Percentiles rank a stretch among this genome's conserved stretches.
Evolutionary conservation across 2,888 invertebrate species (phyloP).

Genomic region (Calliscelio sp.): DNA sequence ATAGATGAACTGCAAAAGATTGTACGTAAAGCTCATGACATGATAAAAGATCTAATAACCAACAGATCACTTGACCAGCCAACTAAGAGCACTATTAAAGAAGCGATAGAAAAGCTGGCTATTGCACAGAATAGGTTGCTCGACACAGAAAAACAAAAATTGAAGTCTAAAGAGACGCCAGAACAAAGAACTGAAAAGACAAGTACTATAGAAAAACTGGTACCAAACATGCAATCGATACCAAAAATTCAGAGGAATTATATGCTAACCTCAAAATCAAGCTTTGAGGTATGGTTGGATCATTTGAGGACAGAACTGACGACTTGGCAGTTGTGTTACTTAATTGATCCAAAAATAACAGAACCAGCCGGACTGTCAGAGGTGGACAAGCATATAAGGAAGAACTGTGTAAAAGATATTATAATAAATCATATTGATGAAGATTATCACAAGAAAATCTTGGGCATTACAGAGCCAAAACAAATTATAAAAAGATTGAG

Average conservation of each 20-base stretch:
- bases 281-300: conserved; percentile 67
- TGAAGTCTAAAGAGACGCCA: too few relatives aligned
- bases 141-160: too few relatives aligned
- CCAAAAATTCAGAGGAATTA: conserved; percentile 60
- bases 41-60: conserved; percentile 42
- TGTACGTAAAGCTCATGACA: conserved; percentile 38
- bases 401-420: conserved; percentile 71
- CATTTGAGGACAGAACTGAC: conserved; percentile 67
- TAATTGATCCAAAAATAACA: conserved; percentile 54
- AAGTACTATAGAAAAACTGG: too few relatives aligned
- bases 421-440: conserved; percentile 67
- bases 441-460: conserved; percentile 68
- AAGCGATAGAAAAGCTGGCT: conserved; percentile 7
- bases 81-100: conserved; percentile 1
- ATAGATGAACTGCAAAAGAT: conserved; percentile 37
- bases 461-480: conserved; percentile 68
- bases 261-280: conserved; percentile 62
- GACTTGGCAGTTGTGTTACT: conserved; percentile 57
- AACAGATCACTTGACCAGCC: conserved; percentile 25
- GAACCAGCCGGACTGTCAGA: conserved; percentile 54
- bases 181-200: too few relatives aligned
- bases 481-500: conserved; percentile 55
- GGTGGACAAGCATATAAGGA: conserved; percentile 35
- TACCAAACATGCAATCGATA: background rate
- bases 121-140: background rate